phyloP scores from a whole-genome alignment of 1,140 invertebrate genomes.

The Neodiprion virginianus region DNA sequence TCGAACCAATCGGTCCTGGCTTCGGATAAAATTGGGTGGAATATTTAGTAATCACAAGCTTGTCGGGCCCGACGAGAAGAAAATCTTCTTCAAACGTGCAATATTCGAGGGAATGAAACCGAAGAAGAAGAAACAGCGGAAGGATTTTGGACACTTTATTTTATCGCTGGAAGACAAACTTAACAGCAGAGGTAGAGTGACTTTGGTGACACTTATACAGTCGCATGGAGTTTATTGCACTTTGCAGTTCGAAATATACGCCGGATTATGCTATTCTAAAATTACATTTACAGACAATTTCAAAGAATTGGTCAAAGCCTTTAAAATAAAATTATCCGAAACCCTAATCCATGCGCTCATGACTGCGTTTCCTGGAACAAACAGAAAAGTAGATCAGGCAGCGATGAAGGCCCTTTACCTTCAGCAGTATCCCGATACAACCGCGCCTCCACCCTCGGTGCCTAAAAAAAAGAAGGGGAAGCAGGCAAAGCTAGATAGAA shows the following conservation, averaged over 20 bases:
- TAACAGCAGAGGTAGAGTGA: constrained; percentile 31
- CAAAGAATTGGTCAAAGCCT: constrained; percentile 37
- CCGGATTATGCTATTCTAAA: constrained; percentile 23
- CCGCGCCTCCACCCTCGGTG: constrained; percentile 30
- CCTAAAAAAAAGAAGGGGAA: constrained; percentile 37
- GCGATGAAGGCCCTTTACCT: constrained; percentile 52
- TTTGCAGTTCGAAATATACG: constrained; percentile 16
- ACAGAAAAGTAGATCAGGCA: constrained; percentile 44
- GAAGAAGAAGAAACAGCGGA: constrained; percentile 52
- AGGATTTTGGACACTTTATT: constrained; percentile 56
- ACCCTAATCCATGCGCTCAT: constrained; percentile 49
- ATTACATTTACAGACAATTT: constrained; percentile 46
- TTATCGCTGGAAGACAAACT: constrained; percentile 38
- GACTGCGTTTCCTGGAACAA: constrained; percentile 43
- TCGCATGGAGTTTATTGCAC: constrained; percentile 16
- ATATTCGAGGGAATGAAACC: constrained; percentile 55
- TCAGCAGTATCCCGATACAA: constrained; percentile 51
- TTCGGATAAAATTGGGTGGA: constrained; percentile 52
- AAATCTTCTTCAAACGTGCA: constrained; percentile 56
- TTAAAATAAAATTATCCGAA: constrained; percentile 53
- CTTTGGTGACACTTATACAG: constrained; percentile 12
- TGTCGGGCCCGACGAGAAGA: constrained; percentile 51
- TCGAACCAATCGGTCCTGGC: constrained; percentile 37
- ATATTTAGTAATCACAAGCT: constrained; percentile 57
- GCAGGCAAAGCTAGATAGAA: constrained; percentile 31